Evolutionary conservation across 2,888 invertebrate species (phyloP).

Genomic region (Adela reaumurella): DNA sequence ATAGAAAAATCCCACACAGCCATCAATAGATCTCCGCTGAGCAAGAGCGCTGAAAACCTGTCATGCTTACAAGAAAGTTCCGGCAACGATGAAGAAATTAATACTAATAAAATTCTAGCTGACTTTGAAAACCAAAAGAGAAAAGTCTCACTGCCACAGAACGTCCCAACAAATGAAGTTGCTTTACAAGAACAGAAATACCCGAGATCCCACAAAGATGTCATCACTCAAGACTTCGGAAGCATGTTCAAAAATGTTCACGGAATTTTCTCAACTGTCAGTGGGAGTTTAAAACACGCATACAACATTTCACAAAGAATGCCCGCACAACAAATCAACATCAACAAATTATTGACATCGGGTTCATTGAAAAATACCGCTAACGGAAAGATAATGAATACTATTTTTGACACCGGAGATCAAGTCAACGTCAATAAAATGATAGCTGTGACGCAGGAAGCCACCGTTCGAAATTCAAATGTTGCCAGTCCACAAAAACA

Average conservation of each 20-base stretch:
- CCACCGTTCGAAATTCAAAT: slow-evolving; percentile 5
- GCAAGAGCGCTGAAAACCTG: slow-evolving; percentile 39
- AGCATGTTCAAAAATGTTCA: slow-evolving; percentile 49
- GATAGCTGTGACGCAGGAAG: not conserved
- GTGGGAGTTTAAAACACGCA: slow-evolving; percentile 43
- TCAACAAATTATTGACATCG: slow-evolving; percentile 7
- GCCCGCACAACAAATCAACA: slow-evolving; percentile 16
- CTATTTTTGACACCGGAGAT: slow-evolving; percentile 41
- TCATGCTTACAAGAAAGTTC: slow-evolving; percentile 17
- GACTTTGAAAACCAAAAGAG: slow-evolving; percentile 31
- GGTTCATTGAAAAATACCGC: slow-evolving; percentile 13
- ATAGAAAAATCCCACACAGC: slow-evolving; percentile 13
- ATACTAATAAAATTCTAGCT: slow-evolving; percentile 30
- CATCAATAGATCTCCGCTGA: slow-evolving; percentile 22
- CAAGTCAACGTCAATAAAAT: slow-evolving; percentile 1
- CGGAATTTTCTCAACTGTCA: slow-evolving; percentile 45
- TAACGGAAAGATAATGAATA: slow-evolving; percentile 36
- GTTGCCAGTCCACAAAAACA: slow-evolving; percentile 3
- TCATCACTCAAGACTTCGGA: slow-evolving; percentile 38
- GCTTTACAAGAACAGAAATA: slow-evolving; percentile 20
- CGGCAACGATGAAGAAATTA: slow-evolving; percentile 26
- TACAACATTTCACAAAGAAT: slow-evolving; percentile 31
- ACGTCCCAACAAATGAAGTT: slow-evolving; percentile 19
- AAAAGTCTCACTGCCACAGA: slow-evolving; percentile 31
- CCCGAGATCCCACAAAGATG: slow-evolving; percentile 33